Conservation (phyloP, 2,888 invertebrate genomes). For the Lutraria lutraria region DNA sequence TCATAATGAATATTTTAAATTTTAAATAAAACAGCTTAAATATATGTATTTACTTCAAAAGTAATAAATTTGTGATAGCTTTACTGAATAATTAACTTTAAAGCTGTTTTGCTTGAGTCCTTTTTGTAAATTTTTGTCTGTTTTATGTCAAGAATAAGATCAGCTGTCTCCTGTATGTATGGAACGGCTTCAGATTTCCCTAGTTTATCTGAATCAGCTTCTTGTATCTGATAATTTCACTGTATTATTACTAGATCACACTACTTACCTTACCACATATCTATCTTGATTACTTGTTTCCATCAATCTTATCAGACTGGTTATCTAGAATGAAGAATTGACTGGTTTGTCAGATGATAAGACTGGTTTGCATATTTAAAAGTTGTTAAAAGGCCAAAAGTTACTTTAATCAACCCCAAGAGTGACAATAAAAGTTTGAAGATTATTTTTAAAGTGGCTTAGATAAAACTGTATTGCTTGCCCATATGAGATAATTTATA, state of each 20-base stretch:
- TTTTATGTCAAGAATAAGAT: neutral
- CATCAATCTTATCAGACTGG: constrained; percentile 17
- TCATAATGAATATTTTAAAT: no score
- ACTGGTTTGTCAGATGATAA: constrained; percentile 24
- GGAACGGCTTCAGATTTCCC: neutral
- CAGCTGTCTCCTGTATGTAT: neutral
- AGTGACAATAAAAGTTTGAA: constrained; percentile 32
- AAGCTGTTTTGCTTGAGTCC: neutral
- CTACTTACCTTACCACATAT: neutral
- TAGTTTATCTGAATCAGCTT: neutral
- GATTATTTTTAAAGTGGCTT: constrained; percentile 37
- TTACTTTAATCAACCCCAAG: constrained; percentile 37
- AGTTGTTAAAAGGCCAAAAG: constrained; percentile 36
- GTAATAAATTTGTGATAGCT: neutral
- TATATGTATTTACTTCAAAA: neutral
- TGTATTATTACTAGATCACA: neutral
- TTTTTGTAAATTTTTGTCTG: neutral
- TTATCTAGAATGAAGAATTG: neutral
- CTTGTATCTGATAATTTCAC: neutral
- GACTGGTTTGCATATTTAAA: constrained; percentile 30
- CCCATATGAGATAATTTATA: neutral
- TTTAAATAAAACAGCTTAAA: neutral
- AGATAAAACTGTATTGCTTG: constrained; percentile 26
- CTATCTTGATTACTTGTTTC: constrained; percentile 10
- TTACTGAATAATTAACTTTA: neutral